These are phyloP conservation scores for Mesorhabditis sp. DNA, from an alignment of 2,888 invertebrate species.

Conservation along the genomic window DNA sequence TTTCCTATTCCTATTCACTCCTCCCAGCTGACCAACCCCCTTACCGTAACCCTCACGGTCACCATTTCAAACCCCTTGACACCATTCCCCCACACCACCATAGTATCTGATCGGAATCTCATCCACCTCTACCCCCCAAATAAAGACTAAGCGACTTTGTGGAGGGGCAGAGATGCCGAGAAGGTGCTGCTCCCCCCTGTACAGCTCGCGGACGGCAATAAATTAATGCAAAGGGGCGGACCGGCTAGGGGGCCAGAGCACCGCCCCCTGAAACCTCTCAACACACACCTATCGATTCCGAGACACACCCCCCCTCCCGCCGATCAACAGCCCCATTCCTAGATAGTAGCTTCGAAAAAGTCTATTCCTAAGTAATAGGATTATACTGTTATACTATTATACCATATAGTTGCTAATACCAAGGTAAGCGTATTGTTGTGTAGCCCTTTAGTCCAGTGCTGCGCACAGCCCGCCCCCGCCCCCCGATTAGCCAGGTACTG, in stretches of 20 bases:
- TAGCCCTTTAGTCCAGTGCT: no score
- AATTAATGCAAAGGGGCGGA: constrained; percentile 2
- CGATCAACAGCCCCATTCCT: no score
- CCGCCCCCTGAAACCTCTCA: not conserved
- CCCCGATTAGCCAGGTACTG: not conserved
- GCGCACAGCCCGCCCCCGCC: not conserved
- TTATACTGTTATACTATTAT: no score
- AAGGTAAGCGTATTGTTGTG: no score
- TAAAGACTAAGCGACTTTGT: not conserved
- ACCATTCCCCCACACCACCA: no score
- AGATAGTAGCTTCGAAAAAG: no score
- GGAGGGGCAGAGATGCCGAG: not conserved
- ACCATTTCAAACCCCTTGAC: no score
- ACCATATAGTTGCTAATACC: no score
- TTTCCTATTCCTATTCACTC: not conserved
- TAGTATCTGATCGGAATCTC: not conserved
- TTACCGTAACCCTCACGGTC: not conserved
- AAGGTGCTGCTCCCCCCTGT: no score
- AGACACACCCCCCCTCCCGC: no score
- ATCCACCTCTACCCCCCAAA: not conserved
- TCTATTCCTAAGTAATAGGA: no score
- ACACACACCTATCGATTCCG: no score
- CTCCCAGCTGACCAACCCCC: not conserved
- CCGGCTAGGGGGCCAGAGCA: not conserved
- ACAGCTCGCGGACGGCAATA: not conserved